Conservation (phyloP, 2,888 invertebrate species). For the Brachynemurus nebulosus region DNA sequence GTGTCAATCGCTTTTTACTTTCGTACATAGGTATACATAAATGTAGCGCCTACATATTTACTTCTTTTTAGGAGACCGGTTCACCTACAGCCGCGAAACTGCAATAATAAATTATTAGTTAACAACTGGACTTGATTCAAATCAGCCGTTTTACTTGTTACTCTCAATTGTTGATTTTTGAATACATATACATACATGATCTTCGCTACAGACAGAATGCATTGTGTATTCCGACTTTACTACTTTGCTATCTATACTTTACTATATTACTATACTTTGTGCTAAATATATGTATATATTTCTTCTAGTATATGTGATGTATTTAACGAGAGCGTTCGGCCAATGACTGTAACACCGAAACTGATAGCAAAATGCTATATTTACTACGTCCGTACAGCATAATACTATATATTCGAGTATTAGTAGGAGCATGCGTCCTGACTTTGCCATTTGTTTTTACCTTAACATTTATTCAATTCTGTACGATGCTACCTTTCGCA, state of each 20-base stretch:
- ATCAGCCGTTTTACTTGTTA: background rate
- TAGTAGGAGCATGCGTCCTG: no score
- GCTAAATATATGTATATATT: no score
- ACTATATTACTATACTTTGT: no score
- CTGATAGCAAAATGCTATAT: slow-evolving; percentile 1
- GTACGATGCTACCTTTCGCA: no score
- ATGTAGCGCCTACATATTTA: slow-evolving; percentile 1
- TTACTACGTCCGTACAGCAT: background rate
- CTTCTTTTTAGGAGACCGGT: background rate
- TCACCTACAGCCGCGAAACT: slow-evolving; percentile 1
- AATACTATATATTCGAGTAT: no score
- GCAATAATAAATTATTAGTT: background rate
- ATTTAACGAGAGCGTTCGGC: background rate
- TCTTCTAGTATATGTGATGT: no score
- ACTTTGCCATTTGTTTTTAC: no score
- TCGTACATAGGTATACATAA: background rate
- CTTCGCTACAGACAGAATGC: background rate
- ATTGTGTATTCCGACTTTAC: background rate
- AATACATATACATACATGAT: slow-evolving; percentile 1
- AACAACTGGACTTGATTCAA: no score
- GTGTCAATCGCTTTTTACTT: background rate
- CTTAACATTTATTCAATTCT: no score
- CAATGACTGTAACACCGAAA: background rate
- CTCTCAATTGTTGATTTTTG: background rate
- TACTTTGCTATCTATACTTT: no score